Conservation (phyloP, 2,888 invertebrate species). For the Chymomyza caudatula region DNA sequence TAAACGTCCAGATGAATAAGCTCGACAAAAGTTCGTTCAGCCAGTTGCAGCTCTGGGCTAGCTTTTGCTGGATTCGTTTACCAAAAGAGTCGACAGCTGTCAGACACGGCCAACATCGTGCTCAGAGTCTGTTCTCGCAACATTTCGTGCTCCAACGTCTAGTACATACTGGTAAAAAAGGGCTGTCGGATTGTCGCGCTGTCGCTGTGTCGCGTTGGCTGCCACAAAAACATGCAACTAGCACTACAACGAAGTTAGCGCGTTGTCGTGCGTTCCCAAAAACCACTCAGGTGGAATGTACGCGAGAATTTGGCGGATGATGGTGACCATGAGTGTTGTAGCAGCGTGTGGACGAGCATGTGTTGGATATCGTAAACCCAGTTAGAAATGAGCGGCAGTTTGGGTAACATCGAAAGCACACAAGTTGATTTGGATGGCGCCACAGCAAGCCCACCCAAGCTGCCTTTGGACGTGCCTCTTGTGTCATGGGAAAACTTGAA, state of each 20-base stretch:
- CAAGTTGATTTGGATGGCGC: neutral
- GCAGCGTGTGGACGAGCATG: neutral
- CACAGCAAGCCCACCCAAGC: neutral
- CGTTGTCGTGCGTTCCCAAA: conserved; percentile 51
- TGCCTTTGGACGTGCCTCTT: conserved; percentile 38
- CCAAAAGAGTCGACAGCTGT: neutral
- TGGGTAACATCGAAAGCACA: neutral
- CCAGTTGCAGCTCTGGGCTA: neutral
- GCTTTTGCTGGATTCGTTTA: conserved; percentile 28
- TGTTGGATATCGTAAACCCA: too few relatives aligned
- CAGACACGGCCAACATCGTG: neutral
- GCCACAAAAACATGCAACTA: neutral
- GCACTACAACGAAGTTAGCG: conserved; percentile 33
- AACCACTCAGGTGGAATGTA: conserved; percentile 51
- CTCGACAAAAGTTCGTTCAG: conserved; percentile 18
- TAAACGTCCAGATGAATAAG: conserved; percentile 45
- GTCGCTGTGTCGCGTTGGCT: neutral
- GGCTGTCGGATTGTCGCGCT: conserved; percentile 5
- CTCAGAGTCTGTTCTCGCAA: neutral
- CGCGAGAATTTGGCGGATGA: conserved; percentile 12
- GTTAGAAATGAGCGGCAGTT: neutral
- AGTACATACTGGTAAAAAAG: too few relatives aligned
- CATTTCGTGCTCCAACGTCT: conserved; percentile 32
- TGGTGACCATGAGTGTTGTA: neutral
- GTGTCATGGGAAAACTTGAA: conserved; percentile 38